Evolutionary conservation across 2,797 vertebrate genomes (phyloP), one percentile per base, ranked within the genome.

Genomic region (Mycteria americana): DNA sequence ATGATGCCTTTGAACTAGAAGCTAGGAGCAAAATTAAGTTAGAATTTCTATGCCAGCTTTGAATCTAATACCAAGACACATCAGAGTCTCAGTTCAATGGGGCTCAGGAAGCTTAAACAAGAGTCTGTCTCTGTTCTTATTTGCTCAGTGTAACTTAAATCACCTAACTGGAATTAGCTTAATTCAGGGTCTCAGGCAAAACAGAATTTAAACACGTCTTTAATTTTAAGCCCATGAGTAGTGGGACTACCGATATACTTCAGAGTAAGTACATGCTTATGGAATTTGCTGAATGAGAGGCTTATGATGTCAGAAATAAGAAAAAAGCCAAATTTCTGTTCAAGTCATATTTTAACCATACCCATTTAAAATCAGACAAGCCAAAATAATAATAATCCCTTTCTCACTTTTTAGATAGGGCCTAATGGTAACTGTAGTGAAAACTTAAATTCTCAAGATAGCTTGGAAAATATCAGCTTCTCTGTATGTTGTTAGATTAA

Each of bases 1-100:
- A 88, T 50, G 9, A 86, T 92, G 76, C 21, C 85, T 96, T 96
- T 96, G 95, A 96, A 95, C 70, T 93, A 62, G n/a, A 90, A 76
- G 48, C 54, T 86, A 77, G 39, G 59, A 93, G 37, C 31, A 90
- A 94, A 95, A 95, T 86, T 85, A 60, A 91, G 56, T 83, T 89
- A 95, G 25, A 81, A 79, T 90, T 92, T 91, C 43, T 82, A 28
- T 82, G 76, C 37, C 76, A 84, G 62, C 62, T 93, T 95, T 95
- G 87, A 84, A 65, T 91, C 54, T 81, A 85, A 92, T 73, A 96
- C 46, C 46, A 87, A 85, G 81, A 70, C 62, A 95, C 59, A 73
- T 59, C 72, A 87, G 85, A 88, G 59, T 39, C 67, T 73, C 50
- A 51, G 70, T 91, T 96, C 81, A 89, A 41, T 24, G 63, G 57